Evolutionary conservation across 1,140 invertebrate species (phyloP).

Genomic region (Neodiprion lecontei): DNA sequence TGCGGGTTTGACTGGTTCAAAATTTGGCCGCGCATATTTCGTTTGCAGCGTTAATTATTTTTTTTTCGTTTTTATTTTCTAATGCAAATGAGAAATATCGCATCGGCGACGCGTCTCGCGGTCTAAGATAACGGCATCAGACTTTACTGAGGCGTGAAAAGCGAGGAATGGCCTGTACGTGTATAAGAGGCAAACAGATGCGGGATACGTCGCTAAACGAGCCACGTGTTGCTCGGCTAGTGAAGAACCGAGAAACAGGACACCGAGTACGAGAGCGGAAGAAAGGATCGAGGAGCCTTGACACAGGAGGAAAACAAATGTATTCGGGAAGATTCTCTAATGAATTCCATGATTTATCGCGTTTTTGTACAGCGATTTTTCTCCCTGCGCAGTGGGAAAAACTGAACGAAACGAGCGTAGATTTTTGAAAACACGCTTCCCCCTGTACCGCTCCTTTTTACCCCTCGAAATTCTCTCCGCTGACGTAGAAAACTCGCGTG

Average conservation of each 20-base stretch:
- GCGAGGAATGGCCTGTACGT: too few relatives aligned
- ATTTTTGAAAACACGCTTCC: background rate
- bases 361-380: background rate
- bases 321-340: conserved; percentile 7
- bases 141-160: too few relatives aligned
- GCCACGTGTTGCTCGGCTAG: background rate
- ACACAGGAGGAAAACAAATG: conserved; percentile 2
- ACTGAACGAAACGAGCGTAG: background rate
- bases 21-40: too few relatives aligned
- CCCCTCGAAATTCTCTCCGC: too few relatives aligned
- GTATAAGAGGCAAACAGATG: background rate
- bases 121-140: too few relatives aligned
- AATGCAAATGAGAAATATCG: too few relatives aligned
- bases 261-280: background rate
- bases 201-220: background rate
- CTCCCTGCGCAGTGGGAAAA: too few relatives aligned
- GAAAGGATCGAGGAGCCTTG: background rate
- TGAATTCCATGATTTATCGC: background rate
- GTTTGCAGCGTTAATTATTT: too few relatives aligned
- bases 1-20: conserved; percentile 20
- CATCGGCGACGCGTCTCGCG: too few relatives aligned
- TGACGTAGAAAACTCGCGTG: background rate
- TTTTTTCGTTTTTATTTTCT: too few relatives aligned
- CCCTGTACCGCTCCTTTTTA: background rate
- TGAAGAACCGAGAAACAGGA: background rate